Percentiles rank a stretch among this genome's conserved stretches.
phyloP scores from a whole-genome alignment of 1,140 invertebrate species.

The Teleopsis dalmanni region DNA sequence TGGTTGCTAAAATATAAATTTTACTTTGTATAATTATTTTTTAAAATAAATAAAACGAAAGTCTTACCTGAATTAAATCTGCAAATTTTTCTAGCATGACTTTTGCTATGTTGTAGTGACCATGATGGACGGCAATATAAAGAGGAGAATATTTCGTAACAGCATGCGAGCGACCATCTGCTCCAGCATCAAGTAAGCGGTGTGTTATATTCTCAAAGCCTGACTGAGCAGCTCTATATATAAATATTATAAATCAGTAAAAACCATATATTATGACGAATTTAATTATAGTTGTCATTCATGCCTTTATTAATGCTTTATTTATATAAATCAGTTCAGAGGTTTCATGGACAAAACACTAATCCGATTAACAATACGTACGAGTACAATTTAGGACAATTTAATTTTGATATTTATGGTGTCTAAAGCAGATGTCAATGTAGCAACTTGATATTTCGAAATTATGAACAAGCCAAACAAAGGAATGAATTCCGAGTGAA shows the following conservation, averaged over 20 bases:
- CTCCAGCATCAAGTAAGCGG: slow-evolving; percentile 69
- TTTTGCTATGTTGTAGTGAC: slow-evolving; percentile 71
- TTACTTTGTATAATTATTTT: background rate
- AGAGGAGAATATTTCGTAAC: slow-evolving; percentile 87
- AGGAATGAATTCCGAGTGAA: too few species aligned
- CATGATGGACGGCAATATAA: slow-evolving; percentile 85
- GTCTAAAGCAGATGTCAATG: too few species aligned
- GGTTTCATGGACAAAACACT: background rate
- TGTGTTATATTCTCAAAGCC: slow-evolving; percentile 75
- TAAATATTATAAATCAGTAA: too few species aligned
- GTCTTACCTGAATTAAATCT: slow-evolving; percentile 56
- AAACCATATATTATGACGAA: background rate
- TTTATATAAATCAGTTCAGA: background rate
- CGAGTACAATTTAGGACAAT: background rate
- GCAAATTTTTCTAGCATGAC: slow-evolving; percentile 66
- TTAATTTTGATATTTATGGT: too few species aligned
- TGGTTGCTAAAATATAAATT: slow-evolving; percentile 18
- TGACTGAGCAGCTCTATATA: slow-evolving; percentile 66
- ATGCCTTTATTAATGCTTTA: too few species aligned
- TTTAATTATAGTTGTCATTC: background rate
- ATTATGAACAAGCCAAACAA: too few species aligned
- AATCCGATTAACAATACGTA: background rate
- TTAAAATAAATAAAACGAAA: slow-evolving; percentile 17
- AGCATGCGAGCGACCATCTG: slow-evolving; percentile 78
- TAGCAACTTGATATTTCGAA: too few species aligned